Base-by-base conservation (phyloP, 2,113 vertebrate genomes). In the Puntigrus tetrazona region DNA sequence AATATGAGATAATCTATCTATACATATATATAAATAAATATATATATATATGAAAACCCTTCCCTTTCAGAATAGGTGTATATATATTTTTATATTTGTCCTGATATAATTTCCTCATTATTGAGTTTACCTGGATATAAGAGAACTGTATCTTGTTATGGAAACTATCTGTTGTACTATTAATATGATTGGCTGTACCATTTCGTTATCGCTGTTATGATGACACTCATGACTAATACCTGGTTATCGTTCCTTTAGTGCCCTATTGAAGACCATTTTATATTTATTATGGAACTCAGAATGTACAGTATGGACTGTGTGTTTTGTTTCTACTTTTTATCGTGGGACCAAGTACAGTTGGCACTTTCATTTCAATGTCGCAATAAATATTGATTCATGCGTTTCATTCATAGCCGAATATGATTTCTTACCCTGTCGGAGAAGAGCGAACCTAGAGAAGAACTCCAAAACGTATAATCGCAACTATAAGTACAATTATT, bases 231-330 rank as follows among this genome's bases (percentile, higher is more conserved):
- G 59, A 80, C 16, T 61, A 69, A 84, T 47, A 63, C 83, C 86
- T 87, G 69, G 59, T 85, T 84, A 83, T 81, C 55, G 57, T 88
- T 88, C 73, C 31, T 92, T 86, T 75, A 67, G 79, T 85, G 76
- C 84, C 84, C 85, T 89, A 69, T 92, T 85, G 74, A 88, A 90
- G 87, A 10, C 81, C 77, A 83, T 93, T 94, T 94, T 95, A 90
- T 95, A 93, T 93, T 92, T 87, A 91, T 93, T 88, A 92, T 91
- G 85, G 92, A 90, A 90, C 87, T 93, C 91, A 91, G 93, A 94
- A 93, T 94, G 94, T 95, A 94, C 92, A 94, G 92, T 92, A 87
- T 81, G 86, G 87, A 91, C 90, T 86, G 91, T 95, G 88, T 88
- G 90, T 92, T 91, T 86, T 82, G 91, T 61, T 78, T 87, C 92